Percentiles rank a stretch among this genome's conserved stretches.
These are phyloP conservation scores for Sakesphorus luctuosus DNA, from an alignment of 2,113 vertebrate species.

Conservation along the genomic window DNA sequence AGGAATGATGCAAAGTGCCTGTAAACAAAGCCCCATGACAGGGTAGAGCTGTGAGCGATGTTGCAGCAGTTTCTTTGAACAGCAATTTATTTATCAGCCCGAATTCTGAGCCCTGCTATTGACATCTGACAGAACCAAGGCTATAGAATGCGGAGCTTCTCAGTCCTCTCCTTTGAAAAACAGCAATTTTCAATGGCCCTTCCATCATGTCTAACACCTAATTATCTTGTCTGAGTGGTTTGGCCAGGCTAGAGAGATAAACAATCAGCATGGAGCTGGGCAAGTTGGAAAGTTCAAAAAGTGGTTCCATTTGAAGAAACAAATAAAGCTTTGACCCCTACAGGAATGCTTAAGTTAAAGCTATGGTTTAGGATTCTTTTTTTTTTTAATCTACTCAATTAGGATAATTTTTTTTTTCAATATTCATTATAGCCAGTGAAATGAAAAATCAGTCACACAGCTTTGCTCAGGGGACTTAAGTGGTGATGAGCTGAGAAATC, in stretches of 20 bases:
- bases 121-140: constrained; percentile 17
- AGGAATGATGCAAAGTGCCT: neutral
- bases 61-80: constrained; percentile 10
- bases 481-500: neutral
- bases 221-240: constrained; percentile 8
- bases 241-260: neutral
- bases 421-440: neutral
- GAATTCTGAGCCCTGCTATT: neutral
- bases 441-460: neutral
- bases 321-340: neutral
- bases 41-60: neutral
- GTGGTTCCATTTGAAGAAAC: neutral
- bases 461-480: neutral
- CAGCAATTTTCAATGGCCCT: neutral
- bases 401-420: neutral
- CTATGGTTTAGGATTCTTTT: neutral
- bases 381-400: neutral
- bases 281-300: neutral
- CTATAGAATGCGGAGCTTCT: neutral
- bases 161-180: neutral
- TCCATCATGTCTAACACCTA: neutral
- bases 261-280: neutral
- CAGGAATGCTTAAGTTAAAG: neutral
- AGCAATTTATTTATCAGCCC: constrained; percentile 33
- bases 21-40: neutral